Evolutionary conservation across 2,888 invertebrate genomes (phyloP), one percentile per base, ranked within the genome.

Genomic region (Chalcis sispes): DNA sequence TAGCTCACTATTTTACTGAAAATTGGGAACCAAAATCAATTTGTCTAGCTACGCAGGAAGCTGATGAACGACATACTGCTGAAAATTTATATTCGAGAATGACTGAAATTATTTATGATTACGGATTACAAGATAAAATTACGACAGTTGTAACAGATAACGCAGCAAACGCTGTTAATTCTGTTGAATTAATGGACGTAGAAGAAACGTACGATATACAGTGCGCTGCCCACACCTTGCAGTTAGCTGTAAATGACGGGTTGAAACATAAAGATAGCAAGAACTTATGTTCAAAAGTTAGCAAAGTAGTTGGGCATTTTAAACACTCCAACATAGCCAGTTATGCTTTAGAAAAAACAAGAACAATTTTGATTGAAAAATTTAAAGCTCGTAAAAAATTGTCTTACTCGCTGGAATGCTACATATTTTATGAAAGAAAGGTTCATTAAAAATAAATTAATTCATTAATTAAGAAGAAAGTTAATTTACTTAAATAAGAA

Each of bases 261-360:
- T 46, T 46, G 15, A 8, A 46, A 46, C n/a, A 3, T 3, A 15
- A 46, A 15, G 2, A 2, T 13, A 46, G 4, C 15, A n/a, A 46
- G n/a, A 46, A 46, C 15, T 46, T 46, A 46, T 46, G n/a, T 46
- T 46, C n/a, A 8, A 46, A 46, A 46, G 46, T 15, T 46, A 46
- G 13, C 36, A 36, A 36, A n/a, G n/a, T n/a, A n/a, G n/a, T n/a
- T n/a, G n/a, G n/a, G n/a, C n/a, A n/a, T n/a, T n/a, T n/a, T n/a
- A 10, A 36, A 36, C 36, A 36, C 10, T 36, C 10, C 4, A 36
- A 36, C 10, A 10, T 36, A 4, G 36, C n/a, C 46, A 46, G 8
- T 2, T 46, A n/a, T 2, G 10, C 15, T 46, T 46, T 46, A n/a
- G 46, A 46, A 46, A n/a, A 46, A 46, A 46, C 46, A 46, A 46